Base-by-base conservation (phyloP, 2,113 vertebrate species). In the Chaetodon trifascialis region DNA sequence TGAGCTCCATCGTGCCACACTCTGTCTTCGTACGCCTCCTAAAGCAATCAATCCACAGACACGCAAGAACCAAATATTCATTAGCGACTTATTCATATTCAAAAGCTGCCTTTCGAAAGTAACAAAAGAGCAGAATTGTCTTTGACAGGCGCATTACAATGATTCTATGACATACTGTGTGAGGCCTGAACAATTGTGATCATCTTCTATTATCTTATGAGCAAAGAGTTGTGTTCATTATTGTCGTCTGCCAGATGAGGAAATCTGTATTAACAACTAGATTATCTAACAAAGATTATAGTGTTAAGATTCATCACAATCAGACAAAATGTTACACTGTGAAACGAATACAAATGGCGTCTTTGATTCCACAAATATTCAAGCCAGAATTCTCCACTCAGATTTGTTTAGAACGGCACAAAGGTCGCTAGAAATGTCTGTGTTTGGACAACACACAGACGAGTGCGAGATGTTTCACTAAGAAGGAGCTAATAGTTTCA, bases 51-150 rank as follows among this genome's bases (percentile, higher is more conserved):
- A 91, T 94, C 88, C 89, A 73, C 80, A 54, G 73, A 88, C 85
- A 69, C n/a, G 56, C 89, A 66, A 86, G 76, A 73, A 86, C 80
- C 88, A 94, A 93, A 91, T 86, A 90, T 90, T 90, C 93, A 94
- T 94, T 91, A 91, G 84, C 12, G 79, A 87, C 83, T 90, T 86
- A 89, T 92, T 93, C 89, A 89, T 87, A 89, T 88, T 94, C 88
- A 91, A 89, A 91, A 82, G 74, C 72, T 51, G 75, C 76, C 76
- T 88, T 86, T 72, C 73, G n/a, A 85, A 86, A 91, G 73, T 79
- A 79, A 88, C 83, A 91, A 91, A 87, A 80, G 75, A 82, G 83
- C 77, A 46, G 76, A 81, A 84, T 71, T 76, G 76, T 78, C 77
- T 88, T 78, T 92, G 91, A 93, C 87, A 72, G 82, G 72, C 59